Evolutionary conservation across 1,140 invertebrate species (phyloP).

Genomic region (Trigoniulus corallinus): DNA sequence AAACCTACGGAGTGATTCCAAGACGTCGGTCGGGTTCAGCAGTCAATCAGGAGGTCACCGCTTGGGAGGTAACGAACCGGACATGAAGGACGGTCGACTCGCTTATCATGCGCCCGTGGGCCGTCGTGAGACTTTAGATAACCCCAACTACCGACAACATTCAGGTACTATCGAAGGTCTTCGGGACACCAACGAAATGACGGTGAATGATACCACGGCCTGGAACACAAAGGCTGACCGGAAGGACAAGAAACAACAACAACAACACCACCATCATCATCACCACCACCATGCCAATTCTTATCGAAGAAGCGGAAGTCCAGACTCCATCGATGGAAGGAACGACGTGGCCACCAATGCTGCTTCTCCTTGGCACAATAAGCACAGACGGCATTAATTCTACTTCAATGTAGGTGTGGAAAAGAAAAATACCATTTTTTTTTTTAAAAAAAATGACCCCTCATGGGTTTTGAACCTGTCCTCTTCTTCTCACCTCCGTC

Average conservation of each 20-base stretch:
- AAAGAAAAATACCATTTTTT: no score
- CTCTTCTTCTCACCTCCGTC: no score
- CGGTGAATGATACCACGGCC: slow-evolving; percentile 49
- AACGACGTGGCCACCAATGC: no score
- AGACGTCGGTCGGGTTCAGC: not conserved
- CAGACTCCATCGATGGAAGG: not conserved
- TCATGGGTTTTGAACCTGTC: no score
- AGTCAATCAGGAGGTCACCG: not conserved
- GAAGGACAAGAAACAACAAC: slow-evolving; percentile 63
- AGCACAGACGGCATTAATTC: no score
- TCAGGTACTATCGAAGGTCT: slow-evolving; percentile 36
- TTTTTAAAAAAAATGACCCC: no score
- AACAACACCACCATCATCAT: slow-evolving; percentile 48
- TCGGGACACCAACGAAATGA: slow-evolving; percentile 60
- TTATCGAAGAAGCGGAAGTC: not conserved
- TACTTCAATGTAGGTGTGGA: no score
- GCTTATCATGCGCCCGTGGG: no score
- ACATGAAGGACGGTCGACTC: no score
- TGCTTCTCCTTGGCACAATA: no score
- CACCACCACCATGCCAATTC: slow-evolving; percentile 14
- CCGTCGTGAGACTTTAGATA: slow-evolving; percentile 51
- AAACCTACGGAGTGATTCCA: slow-evolving; percentile 54
- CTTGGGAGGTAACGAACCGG: slow-evolving; percentile 19
- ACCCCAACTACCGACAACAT: slow-evolving; percentile 30
- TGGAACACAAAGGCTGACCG: slow-evolving; percentile 42